phyloP scores from a whole-genome alignment of 2,797 vertebrate species.

The Orientallactaga sibirica region DNA sequence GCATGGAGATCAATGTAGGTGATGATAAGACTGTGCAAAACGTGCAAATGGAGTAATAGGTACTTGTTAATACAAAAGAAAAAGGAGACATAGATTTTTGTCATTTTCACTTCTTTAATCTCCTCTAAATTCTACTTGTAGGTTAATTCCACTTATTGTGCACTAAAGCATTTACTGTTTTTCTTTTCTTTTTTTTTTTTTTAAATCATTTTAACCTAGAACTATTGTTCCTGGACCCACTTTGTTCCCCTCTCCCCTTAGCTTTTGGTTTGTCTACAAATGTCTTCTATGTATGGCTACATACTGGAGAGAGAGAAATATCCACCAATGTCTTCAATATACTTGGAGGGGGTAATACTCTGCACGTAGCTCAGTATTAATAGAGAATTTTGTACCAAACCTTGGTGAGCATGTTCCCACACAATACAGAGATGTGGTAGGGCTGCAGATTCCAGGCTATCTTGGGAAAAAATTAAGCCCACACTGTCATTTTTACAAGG shows the following conservation, averaged over 20 bases:
- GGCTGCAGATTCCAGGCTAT: background rate
- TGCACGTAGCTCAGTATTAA: background rate
- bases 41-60: conserved; percentile 49
- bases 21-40: background rate
- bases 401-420: background rate
- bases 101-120: conserved; percentile 28
- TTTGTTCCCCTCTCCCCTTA: accelerated
- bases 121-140: conserved; percentile 21
- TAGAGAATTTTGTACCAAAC: background rate
- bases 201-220: conserved; percentile 28
- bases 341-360: background rate
- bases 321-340: background rate
- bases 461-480: background rate
- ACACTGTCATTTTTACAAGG: background rate
- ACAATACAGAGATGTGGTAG: background rate
- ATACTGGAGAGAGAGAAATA: background rate
- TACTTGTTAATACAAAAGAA: conserved; percentile 74
- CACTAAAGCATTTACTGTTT: conserved; percentile 34
- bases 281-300: background rate
- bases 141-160: conserved; percentile 20
- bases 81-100: conserved; percentile 12
- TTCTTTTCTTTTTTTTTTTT: background rate
- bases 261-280: conserved; percentile 20
- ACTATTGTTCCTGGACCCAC: background rate
- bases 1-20: background rate